Percentiles rank a stretch among this genome's conserved stretches.
phyloP scores from a whole-genome alignment of 2,113 vertebrate species.

The Polyodon spathula region DNA sequence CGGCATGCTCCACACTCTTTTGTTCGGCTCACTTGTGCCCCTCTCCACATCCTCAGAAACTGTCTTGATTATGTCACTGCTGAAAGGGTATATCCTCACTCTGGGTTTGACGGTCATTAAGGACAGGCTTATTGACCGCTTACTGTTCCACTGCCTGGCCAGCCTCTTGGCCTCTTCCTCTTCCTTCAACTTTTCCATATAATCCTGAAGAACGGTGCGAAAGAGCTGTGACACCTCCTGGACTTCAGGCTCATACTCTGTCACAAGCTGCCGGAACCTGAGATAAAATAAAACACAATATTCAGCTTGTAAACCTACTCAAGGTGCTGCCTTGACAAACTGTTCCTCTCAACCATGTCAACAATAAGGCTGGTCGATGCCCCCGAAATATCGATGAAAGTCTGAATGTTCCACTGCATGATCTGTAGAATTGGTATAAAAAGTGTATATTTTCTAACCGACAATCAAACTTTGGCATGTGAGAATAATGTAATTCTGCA shows the following conservation, averaged over 20 bases:
- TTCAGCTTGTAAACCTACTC: too few species aligned
- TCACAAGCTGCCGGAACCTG: slow-evolving; percentile 82
- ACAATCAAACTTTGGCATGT: too few species aligned
- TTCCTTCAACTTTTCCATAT: slow-evolving; percentile 68
- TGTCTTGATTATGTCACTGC: slow-evolving; percentile 75
- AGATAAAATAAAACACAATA: neutral
- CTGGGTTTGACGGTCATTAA: slow-evolving; percentile 72
- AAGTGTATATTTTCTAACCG: too few species aligned
- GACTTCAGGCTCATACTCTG: slow-evolving; percentile 76
- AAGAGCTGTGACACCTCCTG: slow-evolving; percentile 79
- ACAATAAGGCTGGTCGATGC: too few species aligned
- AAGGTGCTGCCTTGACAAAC: too few species aligned
- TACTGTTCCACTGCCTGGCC: slow-evolving; percentile 79
- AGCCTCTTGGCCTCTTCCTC: slow-evolving; percentile 77
- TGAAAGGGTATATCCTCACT: slow-evolving; percentile 79
- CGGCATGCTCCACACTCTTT: slow-evolving; percentile 82
- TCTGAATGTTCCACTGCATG: too few species aligned
- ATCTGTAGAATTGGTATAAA: too few species aligned
- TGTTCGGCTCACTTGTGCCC: slow-evolving; percentile 43
- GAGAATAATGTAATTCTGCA: too few species aligned
- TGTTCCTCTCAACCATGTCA: too few species aligned
- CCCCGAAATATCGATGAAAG: too few species aligned
- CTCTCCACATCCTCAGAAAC: slow-evolving; percentile 88
- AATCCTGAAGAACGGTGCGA: slow-evolving; percentile 75
- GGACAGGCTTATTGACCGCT: slow-evolving; percentile 67